Conservation (phyloP, 1,140 invertebrate genomes). For the Bicyclus anynana region DNA sequence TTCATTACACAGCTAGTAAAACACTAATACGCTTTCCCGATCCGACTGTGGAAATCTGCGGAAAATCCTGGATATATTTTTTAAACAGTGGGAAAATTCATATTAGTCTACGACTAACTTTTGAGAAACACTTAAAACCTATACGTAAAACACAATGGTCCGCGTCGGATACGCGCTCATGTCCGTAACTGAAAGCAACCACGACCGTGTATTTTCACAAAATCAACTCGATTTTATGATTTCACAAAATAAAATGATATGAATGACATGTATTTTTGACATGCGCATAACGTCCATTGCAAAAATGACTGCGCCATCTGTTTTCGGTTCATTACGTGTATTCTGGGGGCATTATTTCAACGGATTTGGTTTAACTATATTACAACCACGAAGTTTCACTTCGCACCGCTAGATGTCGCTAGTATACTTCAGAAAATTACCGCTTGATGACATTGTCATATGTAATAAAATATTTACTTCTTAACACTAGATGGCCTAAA, state of each 20-base stretch:
- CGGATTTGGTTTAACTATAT: background rate
- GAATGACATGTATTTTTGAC: constrained; percentile 71
- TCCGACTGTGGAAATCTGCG: constrained; percentile 35
- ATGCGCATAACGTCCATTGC: constrained; percentile 55
- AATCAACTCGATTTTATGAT: constrained; percentile 58
- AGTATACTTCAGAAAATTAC: too few species aligned
- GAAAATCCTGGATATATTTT: constrained; percentile 39
- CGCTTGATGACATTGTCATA: background rate
- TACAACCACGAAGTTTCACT: background rate
- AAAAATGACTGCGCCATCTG: constrained; percentile 44
- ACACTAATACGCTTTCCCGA: constrained; percentile 19
- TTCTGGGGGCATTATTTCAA: too few species aligned
- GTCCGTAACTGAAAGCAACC: constrained; percentile 30
- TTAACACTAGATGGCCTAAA: background rate
- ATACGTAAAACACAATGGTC: constrained; percentile 42
- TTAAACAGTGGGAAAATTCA: constrained; percentile 19
- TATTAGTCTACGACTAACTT: constrained; percentile 23
- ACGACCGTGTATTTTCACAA: constrained; percentile 52
- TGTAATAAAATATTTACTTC: background rate
- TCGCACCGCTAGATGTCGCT: background rate
- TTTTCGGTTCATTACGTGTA: background rate
- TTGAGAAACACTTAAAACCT: constrained; percentile 28
- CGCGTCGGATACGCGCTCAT: constrained; percentile 37
- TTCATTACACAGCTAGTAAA: constrained; percentile 36
- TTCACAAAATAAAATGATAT: constrained; percentile 69